These are phyloP conservation scores for Diaprepes abbreviatus DNA, from an alignment of 2,888 invertebrate species.

Conservation along the genomic window DNA sequence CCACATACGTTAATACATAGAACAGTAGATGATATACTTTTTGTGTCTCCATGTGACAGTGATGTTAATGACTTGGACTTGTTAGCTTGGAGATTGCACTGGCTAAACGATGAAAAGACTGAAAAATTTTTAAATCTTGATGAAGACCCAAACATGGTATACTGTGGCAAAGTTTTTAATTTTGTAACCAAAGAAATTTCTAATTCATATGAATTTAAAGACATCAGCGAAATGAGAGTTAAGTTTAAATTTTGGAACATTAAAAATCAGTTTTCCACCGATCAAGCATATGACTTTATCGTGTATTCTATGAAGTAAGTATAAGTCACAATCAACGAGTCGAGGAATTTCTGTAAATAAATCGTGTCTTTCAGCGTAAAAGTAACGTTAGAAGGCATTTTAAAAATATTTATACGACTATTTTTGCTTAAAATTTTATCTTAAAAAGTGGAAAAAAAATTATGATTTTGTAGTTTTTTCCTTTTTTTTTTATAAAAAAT, in stretches of 20 bases:
- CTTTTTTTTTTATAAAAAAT: too few species aligned
- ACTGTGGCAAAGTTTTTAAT: constrained; percentile 44
- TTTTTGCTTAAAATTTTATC: too few species aligned
- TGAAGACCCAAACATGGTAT: constrained; percentile 27
- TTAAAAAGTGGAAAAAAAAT: too few species aligned
- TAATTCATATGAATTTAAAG: constrained; percentile 28
- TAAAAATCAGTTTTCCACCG: constrained; percentile 1
- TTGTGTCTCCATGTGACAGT: constrained; percentile 18
- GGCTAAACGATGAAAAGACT: constrained; percentile 37
- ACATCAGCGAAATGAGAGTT: constrained; percentile 27
- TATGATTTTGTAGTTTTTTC: too few species aligned
- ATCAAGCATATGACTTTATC: constrained; percentile 22
- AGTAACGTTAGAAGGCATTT: too few species aligned
- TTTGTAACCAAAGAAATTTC: constrained; percentile 30
- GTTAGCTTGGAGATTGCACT: constrained; percentile 3
- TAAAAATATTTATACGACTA: too few species aligned
- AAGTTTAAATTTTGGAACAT: constrained; percentile 45
- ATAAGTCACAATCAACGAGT: too few species aligned
- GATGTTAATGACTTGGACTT: constrained; percentile 33
- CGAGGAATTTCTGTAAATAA: too few species aligned
- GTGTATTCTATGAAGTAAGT: constrained; percentile 41
- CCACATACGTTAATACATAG: constrained; percentile 31
- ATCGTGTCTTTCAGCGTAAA: too few species aligned
- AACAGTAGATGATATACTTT: constrained; percentile 44
- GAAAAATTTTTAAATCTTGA: constrained; percentile 10